Base-by-base conservation (phyloP, 2,888 invertebrate species). In the Morpho achilles region DNA sequence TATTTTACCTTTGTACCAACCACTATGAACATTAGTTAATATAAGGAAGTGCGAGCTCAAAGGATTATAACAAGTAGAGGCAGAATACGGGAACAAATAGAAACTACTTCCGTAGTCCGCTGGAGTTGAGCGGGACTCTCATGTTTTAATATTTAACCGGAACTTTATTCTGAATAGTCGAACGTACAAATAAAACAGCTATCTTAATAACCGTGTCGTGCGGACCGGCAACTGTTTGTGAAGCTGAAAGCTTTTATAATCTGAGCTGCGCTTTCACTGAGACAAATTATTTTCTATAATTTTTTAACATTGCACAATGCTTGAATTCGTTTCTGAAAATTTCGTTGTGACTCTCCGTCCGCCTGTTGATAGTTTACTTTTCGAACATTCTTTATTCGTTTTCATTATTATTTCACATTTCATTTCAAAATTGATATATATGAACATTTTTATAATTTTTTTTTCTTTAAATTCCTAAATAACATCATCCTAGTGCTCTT, bases 121-220 rank as follows among this genome's bases (percentile, higher is more conserved):
- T 58, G 46, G 53, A 75, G 74, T 75, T 74, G 72, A 76, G 68
- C 67, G 72, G 70, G 70, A 71, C 71, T 72, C 71, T 75, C 76
- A 72, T 76, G 77, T 81, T 84, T 87, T 85, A 85, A 87, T 87
- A 85, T 86, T 87, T 85, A 79, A 83, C 79, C 71, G 74, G 73
- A 75, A 80, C 78, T 79, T 77, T 75, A 75, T 75, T 75, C 75
- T 75, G 82, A 80, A 79, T 79, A 73, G 77, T 77, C 78, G 78
- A 84, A 83, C 82, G 77, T 75, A 77, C 82, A 84, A 86, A 84
- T 84, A 87, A 81, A 84, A 77, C 78, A 75, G 72, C 69, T 74
- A 82, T 80, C 79, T 80, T 86, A 84, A 85, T 85, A 86, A 82
- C 82, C 75, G 76, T 79, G 81, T 77, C 78, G 80, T 71, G 77